Percentiles rank a stretch among this genome's conserved stretches.
phyloP scores from a whole-genome alignment of 2,797 vertebrate species.

The Hozukius guyotensis region DNA sequence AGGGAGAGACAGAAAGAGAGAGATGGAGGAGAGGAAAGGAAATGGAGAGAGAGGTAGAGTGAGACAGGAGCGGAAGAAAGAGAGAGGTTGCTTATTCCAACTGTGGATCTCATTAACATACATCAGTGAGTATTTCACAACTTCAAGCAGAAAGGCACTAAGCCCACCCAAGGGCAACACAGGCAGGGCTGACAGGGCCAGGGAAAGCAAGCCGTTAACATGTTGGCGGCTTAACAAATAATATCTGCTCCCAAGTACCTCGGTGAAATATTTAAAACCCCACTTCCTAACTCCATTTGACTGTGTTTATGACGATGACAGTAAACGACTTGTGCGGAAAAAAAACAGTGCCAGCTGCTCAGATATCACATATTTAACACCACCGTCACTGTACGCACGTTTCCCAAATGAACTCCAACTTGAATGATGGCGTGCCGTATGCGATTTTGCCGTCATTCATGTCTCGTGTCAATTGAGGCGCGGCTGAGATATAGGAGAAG shows the following conservation, averaged over 20 bases:
- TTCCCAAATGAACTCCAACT: conserved; percentile 72
- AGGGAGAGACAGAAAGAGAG: conserved; percentile 37
- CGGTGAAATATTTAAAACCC: conserved; percentile 81
- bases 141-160: conserved; percentile 82
- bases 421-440: conserved; percentile 75
- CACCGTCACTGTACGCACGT: conserved; percentile 55
- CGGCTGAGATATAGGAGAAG: conserved; percentile 71
- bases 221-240: conserved; percentile 84
- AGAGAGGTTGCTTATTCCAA: conserved; percentile 74
- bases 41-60: conserved; percentile 50
- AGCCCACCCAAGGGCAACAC: conserved; percentile 85
- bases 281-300: conserved; percentile 78
- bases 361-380: conserved; percentile 77
- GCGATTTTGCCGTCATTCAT: conserved; percentile 73
- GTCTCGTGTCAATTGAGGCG: conserved; percentile 73
- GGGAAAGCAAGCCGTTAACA: conserved; percentile 82
- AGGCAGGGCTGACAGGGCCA: conserved; percentile 80
- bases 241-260: conserved; percentile 80
- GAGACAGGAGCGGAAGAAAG: conserved; percentile 51
- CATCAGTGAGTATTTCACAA: conserved; percentile 84
- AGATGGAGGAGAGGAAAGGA: conserved; percentile 22
- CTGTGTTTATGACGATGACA: conserved; percentile 82
- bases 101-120: conserved; percentile 84
- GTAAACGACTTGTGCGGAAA: conserved; percentile 76
- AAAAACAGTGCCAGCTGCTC: conserved; percentile 73